Evolutionary conservation across 2,888 invertebrate species (phyloP).

Genomic region (Xestia c-nigrum): DNA sequence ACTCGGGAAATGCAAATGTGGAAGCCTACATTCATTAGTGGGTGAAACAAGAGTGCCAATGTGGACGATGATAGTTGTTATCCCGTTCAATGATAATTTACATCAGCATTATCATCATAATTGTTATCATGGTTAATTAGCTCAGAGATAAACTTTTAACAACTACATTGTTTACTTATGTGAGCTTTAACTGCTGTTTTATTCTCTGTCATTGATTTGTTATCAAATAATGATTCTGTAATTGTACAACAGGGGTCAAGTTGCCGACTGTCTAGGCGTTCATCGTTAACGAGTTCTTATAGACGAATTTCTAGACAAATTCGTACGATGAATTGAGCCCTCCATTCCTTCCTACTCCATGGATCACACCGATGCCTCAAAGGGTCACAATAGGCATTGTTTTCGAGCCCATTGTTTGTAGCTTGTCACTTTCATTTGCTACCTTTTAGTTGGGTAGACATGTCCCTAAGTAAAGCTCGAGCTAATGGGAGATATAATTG

Average conservation of each 20-base stretch:
- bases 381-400: slow-evolving; percentile 82
- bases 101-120: neutral
- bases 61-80: neutral
- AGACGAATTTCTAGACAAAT: no score
- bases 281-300: no score
- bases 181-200: neutral
- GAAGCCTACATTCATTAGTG: neutral
- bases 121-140: neutral
- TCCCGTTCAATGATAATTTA: neutral
- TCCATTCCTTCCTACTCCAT: slow-evolving; percentile 39
- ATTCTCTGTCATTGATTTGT: neutral
- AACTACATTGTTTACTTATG: neutral
- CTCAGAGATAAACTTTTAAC: neutral
- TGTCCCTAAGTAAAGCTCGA: slow-evolving; percentile 48
- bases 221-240: neutral
- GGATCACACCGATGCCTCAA: slow-evolving; percentile 58
- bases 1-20: no score
- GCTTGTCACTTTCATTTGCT: slow-evolving; percentile 70
- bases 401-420: slow-evolving; percentile 72
- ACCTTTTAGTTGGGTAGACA: slow-evolving; percentile 51
- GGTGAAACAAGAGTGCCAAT: rapidly evolving
- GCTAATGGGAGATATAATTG: slow-evolving; percentile 59
- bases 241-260: neutral
- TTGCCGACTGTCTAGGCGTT: neutral
- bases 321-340: no score